A percentile compares a stretch with the other conserved stretches of the same genome.
Evolutionary conservation across 2,113 vertebrate species (phyloP).

Genomic region (Picathartes gymnocephalus): DNA sequence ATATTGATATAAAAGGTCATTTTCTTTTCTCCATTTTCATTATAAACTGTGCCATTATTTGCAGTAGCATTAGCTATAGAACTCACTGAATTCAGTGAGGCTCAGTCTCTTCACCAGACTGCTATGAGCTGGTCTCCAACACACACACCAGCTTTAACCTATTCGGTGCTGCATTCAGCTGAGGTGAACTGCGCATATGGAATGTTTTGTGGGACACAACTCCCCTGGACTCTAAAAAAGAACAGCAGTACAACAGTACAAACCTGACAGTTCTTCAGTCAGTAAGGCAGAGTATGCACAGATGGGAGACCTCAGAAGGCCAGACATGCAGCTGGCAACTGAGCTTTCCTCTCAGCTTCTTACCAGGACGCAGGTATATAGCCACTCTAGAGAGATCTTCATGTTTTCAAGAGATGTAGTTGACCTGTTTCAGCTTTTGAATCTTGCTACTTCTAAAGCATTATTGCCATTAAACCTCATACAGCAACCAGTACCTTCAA

Average conservation of each 20-base stretch:
- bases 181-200: neutral
- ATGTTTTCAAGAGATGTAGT: neutral
- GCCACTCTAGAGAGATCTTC: neutral
- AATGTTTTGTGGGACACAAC: neutral
- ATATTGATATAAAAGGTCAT: constrained; percentile 1
- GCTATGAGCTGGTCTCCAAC: neutral
- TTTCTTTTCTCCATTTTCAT: neutral
- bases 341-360: neutral
- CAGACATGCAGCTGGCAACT: neutral
- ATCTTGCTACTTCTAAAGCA: neutral
- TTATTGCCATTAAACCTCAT: neutral
- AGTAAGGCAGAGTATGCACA: neutral
- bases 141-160: neutral
- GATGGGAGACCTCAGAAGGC: neutral
- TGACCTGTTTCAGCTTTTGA: neutral
- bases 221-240: neutral
- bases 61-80: neutral
- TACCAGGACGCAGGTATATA: neutral
- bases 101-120: neutral
- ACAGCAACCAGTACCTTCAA: neutral
- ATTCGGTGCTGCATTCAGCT: neutral
- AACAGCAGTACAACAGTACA: neutral
- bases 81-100: neutral
- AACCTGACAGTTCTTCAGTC: neutral
- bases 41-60: neutral